Evolutionary conservation across 2,888 invertebrate genomes (phyloP), one percentile per base, ranked within the genome.

Genomic region (Melinaea menophilus): DNA sequence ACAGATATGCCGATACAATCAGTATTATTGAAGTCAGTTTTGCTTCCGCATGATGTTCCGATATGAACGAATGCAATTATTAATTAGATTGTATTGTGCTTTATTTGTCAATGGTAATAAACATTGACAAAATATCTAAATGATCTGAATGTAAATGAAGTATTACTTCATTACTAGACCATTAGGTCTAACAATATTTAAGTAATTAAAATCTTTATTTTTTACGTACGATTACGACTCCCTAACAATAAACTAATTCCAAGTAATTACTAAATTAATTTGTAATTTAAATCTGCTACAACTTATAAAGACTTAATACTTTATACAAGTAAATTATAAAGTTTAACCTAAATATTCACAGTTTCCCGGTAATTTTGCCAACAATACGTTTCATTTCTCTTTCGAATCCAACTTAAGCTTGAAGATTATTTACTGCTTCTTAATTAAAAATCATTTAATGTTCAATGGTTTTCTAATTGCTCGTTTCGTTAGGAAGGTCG

Each of bases 261-360:
- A 48, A 51, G 51, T 51, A 51, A 31, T 22, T n/a, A 51, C 5
- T 51, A 31, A 31, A 31, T 12, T 51, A 51, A 51, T 51, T 51
- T 51, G 51, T 51, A 51, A 51, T 51, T 51, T 31, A 51, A 22
- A 51, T 51, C 51, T 51, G 22, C 5, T 12, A 51, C 22, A 51
- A 51, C 31, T 51, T 61, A 56, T 22, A 22, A 22, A 22, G 22
- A 22, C 22, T 22, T 22, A 22, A 22, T 22, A 22, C 22, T 22
- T 22, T 22, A 22, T 22, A 22, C 56, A 64, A 64, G 59, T 66
- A 13, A 62, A 59, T 66, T 64, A 60, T 55, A 33, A 64, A 48
- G 61, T 46, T 60, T 51, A 46, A 22, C 63, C 56, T 48, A 34
- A 41, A 55, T 55, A 37, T 59, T 51, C 12, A 35, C 4, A 63